phyloP scores from a whole-genome alignment of 64 coral and sea anemone species.

The Pachyseris speciosa region DNA sequence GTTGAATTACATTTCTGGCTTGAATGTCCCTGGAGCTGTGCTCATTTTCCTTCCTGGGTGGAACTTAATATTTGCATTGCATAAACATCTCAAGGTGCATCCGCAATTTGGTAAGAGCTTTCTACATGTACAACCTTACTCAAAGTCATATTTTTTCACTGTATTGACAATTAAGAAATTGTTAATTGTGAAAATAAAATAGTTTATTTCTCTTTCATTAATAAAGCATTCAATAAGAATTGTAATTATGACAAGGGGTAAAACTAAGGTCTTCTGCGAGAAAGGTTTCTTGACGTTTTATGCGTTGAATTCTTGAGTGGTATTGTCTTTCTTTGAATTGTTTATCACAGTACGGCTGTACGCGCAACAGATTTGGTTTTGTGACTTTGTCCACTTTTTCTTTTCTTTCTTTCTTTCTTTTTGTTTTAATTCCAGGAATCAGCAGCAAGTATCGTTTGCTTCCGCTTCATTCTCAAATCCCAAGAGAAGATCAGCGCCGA shows the following conservation, averaged over 20 bases:
- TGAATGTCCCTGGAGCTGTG: constrained; percentile 91
- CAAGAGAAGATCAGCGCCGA: constrained; percentile 94
- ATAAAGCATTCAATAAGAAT: no score
- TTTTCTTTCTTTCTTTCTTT: background rate
- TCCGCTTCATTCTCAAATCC: constrained; percentile 98
- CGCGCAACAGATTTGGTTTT: no score
- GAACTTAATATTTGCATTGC: constrained; percentile 98
- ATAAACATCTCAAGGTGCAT: constrained; percentile 88
- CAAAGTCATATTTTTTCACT: background rate
- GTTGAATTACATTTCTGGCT: constrained; percentile 85
- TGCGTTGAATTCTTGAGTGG: no score
- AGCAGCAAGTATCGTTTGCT: constrained; percentile 86
- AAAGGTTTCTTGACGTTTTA: no score
- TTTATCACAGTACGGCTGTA: no score
- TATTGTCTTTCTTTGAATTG: no score
- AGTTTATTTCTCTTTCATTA: no score
- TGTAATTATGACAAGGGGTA: no score
- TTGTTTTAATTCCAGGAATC: constrained; percentile 50
- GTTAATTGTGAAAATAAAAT: no score
- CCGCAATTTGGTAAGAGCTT: constrained; percentile 91
- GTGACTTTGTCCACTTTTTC: background rate
- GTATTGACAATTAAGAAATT: no score
- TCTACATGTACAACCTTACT: background rate
- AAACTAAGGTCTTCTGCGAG: no score
- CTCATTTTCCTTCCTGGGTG: constrained; percentile 96